Percentiles rank a stretch among this genome's conserved stretches.
Evolutionary conservation across 2,888 invertebrate genomes (phyloP).

Genomic region (Sarcophaga caerulescens): DNA sequence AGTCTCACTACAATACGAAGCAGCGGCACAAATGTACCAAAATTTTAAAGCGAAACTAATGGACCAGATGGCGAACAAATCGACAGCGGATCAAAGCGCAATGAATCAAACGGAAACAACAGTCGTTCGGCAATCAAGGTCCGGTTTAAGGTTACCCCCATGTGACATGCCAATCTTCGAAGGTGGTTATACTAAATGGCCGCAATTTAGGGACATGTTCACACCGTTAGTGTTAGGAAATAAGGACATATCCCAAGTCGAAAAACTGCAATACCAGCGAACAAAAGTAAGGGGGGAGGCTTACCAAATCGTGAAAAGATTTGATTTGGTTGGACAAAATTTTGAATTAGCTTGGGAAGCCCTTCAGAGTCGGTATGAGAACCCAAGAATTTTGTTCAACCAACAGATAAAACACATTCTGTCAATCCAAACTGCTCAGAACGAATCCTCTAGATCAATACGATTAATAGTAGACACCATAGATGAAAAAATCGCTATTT

Average conservation of each 20-base stretch:
- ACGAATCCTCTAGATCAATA: neutral
- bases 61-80: too few relatives aligned
- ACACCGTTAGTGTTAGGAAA: neutral
- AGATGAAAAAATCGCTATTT: too few relatives aligned
- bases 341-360: neutral
- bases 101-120: too few relatives aligned
- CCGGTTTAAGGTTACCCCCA: too few relatives aligned
- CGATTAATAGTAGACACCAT: too few relatives aligned
- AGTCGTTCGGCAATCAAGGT: too few relatives aligned
- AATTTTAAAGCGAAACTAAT: too few relatives aligned
- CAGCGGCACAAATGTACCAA: too few relatives aligned
- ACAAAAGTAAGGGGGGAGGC: neutral
- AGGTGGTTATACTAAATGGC: too few relatives aligned
- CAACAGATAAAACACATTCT: neutral
- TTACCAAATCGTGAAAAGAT: neutral
- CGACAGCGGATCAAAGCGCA: too few relatives aligned
- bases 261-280: neutral
- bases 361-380: neutral
- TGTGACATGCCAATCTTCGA: too few relatives aligned
- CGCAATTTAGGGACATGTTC: neutral
- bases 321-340: neutral
- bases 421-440: neutral
- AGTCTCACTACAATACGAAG: too few relatives aligned
- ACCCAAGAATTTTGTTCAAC: neutral
- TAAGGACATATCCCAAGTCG: neutral